Percentiles rank a stretch among this genome's conserved stretches.
phyloP scores from a whole-genome alignment of 2,113 vertebrate genomes.

The Hyperopisus bebe region DNA sequence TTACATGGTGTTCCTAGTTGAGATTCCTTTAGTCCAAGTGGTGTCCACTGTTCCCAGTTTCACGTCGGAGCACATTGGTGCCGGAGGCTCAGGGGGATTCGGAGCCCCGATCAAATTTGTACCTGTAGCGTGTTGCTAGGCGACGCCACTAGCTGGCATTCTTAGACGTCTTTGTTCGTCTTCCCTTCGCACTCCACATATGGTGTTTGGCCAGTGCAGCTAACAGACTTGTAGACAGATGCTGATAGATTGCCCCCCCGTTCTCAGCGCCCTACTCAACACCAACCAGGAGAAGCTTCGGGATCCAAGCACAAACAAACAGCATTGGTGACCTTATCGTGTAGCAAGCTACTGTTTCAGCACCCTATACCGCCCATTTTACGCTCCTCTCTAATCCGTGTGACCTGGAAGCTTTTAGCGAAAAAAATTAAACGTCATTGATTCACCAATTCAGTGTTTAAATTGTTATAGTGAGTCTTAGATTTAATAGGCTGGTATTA shows the following conservation, averaged over 20 bases:
- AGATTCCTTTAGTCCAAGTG: background rate
- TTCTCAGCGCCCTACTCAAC: background rate
- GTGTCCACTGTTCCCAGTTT: background rate
- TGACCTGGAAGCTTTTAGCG: background rate
- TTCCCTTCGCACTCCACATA: background rate
- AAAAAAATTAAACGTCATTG: background rate
- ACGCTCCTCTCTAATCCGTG: background rate
- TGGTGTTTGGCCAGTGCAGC: background rate
- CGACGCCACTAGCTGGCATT: background rate
- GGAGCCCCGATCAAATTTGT: background rate
- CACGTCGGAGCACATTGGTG: background rate
- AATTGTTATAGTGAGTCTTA: background rate
- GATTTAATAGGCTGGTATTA: background rate
- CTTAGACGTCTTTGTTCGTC: background rate
- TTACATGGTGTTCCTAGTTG: background rate
- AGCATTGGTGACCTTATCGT: background rate
- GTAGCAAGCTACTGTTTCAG: background rate
- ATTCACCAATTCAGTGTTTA: background rate
- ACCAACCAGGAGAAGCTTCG: background rate
- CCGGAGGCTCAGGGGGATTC: background rate
- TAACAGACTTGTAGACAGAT: slow-evolving; percentile 1
- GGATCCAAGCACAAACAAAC: background rate
- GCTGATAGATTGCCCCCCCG: background rate
- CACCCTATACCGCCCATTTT: background rate
- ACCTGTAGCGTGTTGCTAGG: background rate